Percentiles rank a stretch among this genome's conserved stretches.
Conservation (phyloP, 1,140 invertebrate species). For the Spodoptera frugiperda region DNA sequence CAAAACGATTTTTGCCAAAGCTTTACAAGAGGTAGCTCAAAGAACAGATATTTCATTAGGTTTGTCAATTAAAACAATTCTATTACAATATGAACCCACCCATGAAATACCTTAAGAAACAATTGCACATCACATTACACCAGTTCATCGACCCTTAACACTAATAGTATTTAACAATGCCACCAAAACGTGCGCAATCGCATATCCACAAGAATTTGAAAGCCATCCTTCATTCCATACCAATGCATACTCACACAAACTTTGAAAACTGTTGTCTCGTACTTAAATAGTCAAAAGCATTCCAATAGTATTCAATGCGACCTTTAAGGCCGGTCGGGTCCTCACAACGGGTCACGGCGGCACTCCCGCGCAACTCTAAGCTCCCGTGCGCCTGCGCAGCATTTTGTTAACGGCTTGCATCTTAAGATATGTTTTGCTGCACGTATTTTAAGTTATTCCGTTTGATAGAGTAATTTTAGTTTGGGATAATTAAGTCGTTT, state of each 20-base stretch:
- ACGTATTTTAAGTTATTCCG: conserved; percentile 11
- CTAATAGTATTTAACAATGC: neutral
- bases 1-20: no score
- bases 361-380: conserved; percentile 50
- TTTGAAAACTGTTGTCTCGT: conserved; percentile 20
- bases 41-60: no score
- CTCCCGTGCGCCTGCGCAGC: conserved; percentile 36
- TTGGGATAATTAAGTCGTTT: conserved; percentile 21
- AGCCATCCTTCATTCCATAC: conserved; percentile 30
- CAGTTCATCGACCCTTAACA: neutral
- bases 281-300: conserved; percentile 47
- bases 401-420: conserved; percentile 5
- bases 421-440: conserved; percentile 11
- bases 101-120: no score
- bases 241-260: conserved; percentile 1
- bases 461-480: conserved; percentile 25
- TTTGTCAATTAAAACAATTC: no score
- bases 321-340: conserved; percentile 61
- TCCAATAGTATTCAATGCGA: conserved; percentile 54
- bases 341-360: conserved; percentile 54
- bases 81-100: no score
- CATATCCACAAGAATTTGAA: conserved; percentile 30
- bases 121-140: no score
- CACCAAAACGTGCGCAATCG: conserved; percentile 17
- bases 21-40: no score